Base-by-base conservation (phyloP, 2,888 invertebrate genomes). In the Nymphalis polychloros region DNA sequence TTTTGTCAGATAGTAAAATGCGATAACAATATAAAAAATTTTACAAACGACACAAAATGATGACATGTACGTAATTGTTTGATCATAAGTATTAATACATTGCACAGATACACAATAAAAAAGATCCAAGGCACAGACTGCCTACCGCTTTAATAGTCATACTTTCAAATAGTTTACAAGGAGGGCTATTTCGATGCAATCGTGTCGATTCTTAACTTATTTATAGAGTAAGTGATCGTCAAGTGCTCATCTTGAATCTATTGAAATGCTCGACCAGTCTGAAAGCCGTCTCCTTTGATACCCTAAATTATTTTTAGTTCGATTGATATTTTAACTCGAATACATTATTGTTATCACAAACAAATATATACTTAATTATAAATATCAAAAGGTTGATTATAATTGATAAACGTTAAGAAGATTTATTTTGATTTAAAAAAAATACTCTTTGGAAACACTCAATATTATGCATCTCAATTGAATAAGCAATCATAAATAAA, bases 171-270 rank as follows among this genome's bases (percentile, higher is more conserved):
- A 68, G 60, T 67, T 64, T 66, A 66, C 61, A 64, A 67, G 70
- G 60, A 65, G 64, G 62, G 75, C 72, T 80, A 79, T 79, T 80
- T 77, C 72, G 73, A 77, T 74, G 69, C 75, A 72, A 50, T 63
- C 73, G 61, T 69, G 72, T 73, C 77, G 73, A 74, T 75, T 55
- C 55, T 55, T 35, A 55, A 59, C 75, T 74, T 80, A 80, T 80
- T 78, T 77, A 77, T 78, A 77, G 72, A 63, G 68, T 73, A 75
- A 76, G 77, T 78, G 72, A 70, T 16, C 65, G 59, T 66, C 66
- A 35, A 66, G 66, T 66, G 61, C 52, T 20, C 69, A 73, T 74
- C 74, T 73, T 71, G 73, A 74, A 72, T 67, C 73, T 64, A 70
- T 62, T 66, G 63, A 55, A 66, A 69, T n/a, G 57, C 63, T 64